Conservation (phyloP, 2,113 vertebrate genomes). For the Nymphicus hollandicus region DNA sequence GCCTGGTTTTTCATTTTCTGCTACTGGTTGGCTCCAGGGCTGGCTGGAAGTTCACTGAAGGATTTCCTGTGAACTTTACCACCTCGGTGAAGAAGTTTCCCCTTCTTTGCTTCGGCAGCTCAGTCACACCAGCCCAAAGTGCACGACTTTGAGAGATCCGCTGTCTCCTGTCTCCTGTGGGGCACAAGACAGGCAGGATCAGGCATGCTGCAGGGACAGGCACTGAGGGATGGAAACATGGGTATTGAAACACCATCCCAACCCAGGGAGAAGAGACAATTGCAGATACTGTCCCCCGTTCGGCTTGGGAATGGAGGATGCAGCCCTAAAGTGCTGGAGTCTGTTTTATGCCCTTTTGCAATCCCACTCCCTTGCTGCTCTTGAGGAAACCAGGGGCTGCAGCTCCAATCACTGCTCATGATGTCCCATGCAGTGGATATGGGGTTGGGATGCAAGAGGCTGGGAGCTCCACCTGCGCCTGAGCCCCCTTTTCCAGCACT, state of each 20-base stretch:
- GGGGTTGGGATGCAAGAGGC: not conserved
- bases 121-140: conserved; percentile 84
- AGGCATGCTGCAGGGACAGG: not conserved
- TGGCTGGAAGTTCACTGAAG: accelerated
- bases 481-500: accelerated
- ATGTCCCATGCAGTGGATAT: accelerated
- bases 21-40: not conserved
- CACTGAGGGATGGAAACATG: accelerated
- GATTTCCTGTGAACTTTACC: not conserved
- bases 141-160: conserved; percentile 78
- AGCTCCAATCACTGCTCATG: accelerated
- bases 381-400: not conserved
- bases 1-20: not conserved
- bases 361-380: accelerated
- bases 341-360: not conserved
- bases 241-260: not conserved
- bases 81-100: not conserved
- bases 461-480: not conserved
- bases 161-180: conserved; percentile 67
- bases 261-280: not conserved
- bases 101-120: not conserved
- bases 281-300: not conserved
- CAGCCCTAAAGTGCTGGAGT: not conserved
- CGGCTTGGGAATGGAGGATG: not conserved
- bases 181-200: not conserved